Percentiles rank a stretch among this genome's conserved stretches.
phyloP scores from a whole-genome alignment of 2,797 vertebrate species.

The Manis crassicaudata region DNA sequence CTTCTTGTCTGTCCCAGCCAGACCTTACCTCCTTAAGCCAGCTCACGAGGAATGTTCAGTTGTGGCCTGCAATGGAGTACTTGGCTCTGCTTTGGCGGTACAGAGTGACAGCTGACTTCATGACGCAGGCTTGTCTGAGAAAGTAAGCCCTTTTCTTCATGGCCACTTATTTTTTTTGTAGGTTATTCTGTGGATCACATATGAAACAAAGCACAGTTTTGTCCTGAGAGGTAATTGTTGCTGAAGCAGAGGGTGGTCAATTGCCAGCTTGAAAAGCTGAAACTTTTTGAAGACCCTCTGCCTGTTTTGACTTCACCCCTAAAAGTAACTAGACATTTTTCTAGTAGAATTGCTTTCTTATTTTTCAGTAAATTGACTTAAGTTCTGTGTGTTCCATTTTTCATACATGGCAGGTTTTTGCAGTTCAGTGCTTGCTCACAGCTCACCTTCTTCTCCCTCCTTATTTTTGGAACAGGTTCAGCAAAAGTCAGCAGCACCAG shows the following conservation, averaged over 20 bases:
- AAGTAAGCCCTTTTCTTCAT: slow-evolving; percentile 74
- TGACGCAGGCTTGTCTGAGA: slow-evolving; percentile 78
- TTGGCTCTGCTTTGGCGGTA: slow-evolving; percentile 94
- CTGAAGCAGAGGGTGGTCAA: not conserved
- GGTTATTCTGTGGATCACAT: not conserved
- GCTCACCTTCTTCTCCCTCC: not conserved
- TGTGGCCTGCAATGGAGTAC: slow-evolving; percentile 96
- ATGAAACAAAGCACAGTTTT: not conserved
- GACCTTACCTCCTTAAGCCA: slow-evolving; percentile 86
- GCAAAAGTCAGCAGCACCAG: slow-evolving; percentile 79
- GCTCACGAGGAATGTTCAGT: slow-evolving; percentile 89
- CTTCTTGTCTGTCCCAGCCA: slow-evolving; percentile 54
- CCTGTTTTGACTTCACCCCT: not conserved
- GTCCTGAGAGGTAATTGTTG: not conserved
- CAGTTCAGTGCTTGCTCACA: not conserved
- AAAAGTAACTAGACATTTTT: not conserved
- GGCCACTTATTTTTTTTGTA: not conserved
- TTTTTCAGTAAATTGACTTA: not conserved
- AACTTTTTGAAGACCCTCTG: not conserved
- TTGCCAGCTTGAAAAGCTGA: not conserved
- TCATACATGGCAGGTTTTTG: not conserved
- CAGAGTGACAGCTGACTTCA: slow-evolving; percentile 89
- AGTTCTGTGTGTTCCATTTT: not conserved
- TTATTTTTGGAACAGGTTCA: slow-evolving; percentile 85
- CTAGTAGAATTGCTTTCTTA: not conserved